A percentile compares a stretch with the other conserved stretches of the same genome.
Evolutionary conservation across 2,888 invertebrate genomes (phyloP).

Genomic region (Tricholauxania praeusta): DNA sequence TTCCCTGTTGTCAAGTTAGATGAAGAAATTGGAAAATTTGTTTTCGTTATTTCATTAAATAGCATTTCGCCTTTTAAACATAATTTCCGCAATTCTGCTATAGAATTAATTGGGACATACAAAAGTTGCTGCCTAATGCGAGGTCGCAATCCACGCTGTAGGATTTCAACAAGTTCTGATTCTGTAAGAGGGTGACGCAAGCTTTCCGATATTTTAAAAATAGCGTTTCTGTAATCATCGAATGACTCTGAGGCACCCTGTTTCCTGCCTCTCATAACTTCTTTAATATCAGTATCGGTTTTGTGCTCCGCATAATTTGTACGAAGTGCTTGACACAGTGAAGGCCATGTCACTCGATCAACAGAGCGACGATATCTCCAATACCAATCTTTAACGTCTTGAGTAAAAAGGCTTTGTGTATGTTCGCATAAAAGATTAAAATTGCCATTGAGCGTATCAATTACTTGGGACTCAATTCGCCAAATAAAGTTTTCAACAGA

Average conservation of each 20-base stretch:
- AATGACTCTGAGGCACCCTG: conserved; percentile 32
- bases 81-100: conserved; percentile 32
- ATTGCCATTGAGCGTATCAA: conserved; percentile 17
- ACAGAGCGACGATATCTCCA: conserved; percentile 4
- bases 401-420: background rate
- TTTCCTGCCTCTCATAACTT: conserved; percentile 30
- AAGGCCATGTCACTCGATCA: conserved; percentile 28
- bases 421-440: conserved; percentile 15
- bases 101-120: conserved; percentile 32
- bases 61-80: conserved; percentile 38
- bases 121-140: conserved; percentile 30
- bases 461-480: conserved; percentile 18
- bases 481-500: conserved; percentile 23
- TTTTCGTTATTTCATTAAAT: conserved; percentile 22
- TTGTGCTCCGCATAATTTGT: conserved; percentile 32
- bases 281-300: conserved; percentile 30
- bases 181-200: conserved; percentile 21
- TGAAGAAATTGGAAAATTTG: background rate
- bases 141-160: conserved; percentile 32
- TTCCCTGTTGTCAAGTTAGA: too few relatives aligned
- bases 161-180: conserved; percentile 34
- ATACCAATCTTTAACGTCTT: conserved; percentile 29
- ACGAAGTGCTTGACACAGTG: conserved; percentile 29
- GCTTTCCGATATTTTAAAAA: conserved; percentile 33
- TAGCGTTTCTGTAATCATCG: conserved; percentile 31